These are phyloP conservation scores for Anoplopoma fimbria DNA, from an alignment of 2,113 vertebrate species.

Conservation along the genomic window DNA sequence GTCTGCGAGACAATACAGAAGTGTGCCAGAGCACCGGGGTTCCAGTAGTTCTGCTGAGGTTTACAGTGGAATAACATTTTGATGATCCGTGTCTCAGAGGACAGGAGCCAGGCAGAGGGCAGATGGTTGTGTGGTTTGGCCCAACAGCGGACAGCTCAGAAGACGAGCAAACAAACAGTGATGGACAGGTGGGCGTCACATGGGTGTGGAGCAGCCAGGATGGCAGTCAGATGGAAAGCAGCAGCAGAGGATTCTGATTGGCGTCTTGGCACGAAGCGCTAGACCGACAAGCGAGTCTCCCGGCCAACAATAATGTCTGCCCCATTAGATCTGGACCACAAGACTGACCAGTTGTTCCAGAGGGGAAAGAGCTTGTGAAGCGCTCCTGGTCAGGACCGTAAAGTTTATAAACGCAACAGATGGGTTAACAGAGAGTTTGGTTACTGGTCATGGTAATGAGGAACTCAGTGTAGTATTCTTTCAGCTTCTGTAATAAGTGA, in stretches of 20 bases:
- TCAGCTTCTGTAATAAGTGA: not conserved
- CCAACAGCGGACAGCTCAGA: slow-evolving; percentile 36
- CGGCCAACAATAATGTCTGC: slow-evolving; percentile 71
- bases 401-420: slow-evolving; percentile 54
- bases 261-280: slow-evolving; percentile 63
- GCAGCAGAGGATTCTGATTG: slow-evolving; percentile 57
- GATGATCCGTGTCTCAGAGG: slow-evolving; percentile 58
- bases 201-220: slow-evolving; percentile 34
- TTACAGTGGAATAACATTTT: slow-evolving; percentile 67
- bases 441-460: slow-evolving; percentile 35
- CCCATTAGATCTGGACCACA: slow-evolving; percentile 69
- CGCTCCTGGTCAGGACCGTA: slow-evolving; percentile 43
- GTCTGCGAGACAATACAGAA: slow-evolving; percentile 56
- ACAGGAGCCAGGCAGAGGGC: slow-evolving; percentile 61
- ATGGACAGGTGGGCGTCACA: slow-evolving; percentile 73
- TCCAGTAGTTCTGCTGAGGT: slow-evolving; percentile 59
- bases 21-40: slow-evolving; percentile 68
- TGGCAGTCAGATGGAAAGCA: slow-evolving; percentile 65
- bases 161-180: slow-evolving; percentile 69
- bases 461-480: slow-evolving; percentile 7
- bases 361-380: slow-evolving; percentile 43
- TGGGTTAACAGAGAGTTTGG: slow-evolving; percentile 49
- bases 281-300: slow-evolving; percentile 13
- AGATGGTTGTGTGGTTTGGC: slow-evolving; percentile 76
- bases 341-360: slow-evolving; percentile 65